Conservation (phyloP, 2,797 vertebrate species). For the Valencia hispanica region DNA sequence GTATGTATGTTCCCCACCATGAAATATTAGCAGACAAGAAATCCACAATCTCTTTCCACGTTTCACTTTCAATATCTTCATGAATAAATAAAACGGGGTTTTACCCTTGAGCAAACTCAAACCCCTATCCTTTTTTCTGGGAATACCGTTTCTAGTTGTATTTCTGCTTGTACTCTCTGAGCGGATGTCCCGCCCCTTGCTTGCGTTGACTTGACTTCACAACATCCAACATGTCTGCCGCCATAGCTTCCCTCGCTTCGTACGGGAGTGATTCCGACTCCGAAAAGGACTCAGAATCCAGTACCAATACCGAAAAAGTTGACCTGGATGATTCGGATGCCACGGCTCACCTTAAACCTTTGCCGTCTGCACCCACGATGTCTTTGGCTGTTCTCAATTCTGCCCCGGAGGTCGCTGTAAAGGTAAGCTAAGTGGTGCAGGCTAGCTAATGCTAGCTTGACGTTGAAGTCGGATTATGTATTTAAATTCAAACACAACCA, state of each 20-base stretch:
- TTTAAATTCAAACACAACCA: neutral
- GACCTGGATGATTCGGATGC: slow-evolving; percentile 68
- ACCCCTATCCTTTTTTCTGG: too few species aligned
- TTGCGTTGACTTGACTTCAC: slow-evolving; percentile 60
- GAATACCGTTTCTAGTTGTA: neutral
- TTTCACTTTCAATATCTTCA: neutral
- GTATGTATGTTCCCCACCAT: too few species aligned
- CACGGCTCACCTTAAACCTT: slow-evolving; percentile 76
- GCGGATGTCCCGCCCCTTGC: slow-evolving; percentile 53
- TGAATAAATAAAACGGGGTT: neutral
- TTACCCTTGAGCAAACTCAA: neutral
- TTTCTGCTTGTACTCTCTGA: neutral
- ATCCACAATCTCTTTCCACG: neutral
- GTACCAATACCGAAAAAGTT: slow-evolving; percentile 45
- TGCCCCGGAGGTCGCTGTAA: slow-evolving; percentile 95
- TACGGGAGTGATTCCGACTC: slow-evolving; percentile 91
- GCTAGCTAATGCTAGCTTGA: slow-evolving; percentile 43
- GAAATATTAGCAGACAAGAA: too few species aligned
- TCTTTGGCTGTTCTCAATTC: slow-evolving; percentile 83
- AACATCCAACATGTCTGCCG: slow-evolving; percentile 89
- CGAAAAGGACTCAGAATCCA: slow-evolving; percentile 83
- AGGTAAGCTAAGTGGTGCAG: slow-evolving; percentile 83
- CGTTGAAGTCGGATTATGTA: neutral
- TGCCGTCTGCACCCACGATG: slow-evolving; percentile 51
- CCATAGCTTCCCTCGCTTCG: slow-evolving; percentile 85